A percentile compares a stretch with the other conserved stretches of the same genome.
Conservation (phyloP, 2,888 invertebrate species). For the Helicoverpa assulta region DNA sequence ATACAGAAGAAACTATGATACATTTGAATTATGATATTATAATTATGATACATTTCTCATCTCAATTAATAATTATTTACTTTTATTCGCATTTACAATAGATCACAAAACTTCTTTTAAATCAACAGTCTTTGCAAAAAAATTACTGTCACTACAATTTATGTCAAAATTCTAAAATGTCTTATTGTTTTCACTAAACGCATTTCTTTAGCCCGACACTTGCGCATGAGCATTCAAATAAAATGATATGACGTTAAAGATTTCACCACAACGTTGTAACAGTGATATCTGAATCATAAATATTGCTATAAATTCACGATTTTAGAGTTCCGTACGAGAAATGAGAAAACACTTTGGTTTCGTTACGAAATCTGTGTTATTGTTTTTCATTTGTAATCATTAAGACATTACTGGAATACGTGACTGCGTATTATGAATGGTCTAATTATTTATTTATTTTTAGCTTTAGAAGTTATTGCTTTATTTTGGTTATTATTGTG, state of each 20-base stretch:
- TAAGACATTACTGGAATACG: conserved; percentile 5
- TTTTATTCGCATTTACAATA: neutral
- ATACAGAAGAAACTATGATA: neutral
- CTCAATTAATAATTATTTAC: neutral
- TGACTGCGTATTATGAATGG: neutral
- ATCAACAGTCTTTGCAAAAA: neutral
- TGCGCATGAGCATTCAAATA: conserved; percentile 46
- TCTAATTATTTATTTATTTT: neutral
- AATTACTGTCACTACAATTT: conserved; percentile 9
- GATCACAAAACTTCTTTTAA: neutral
- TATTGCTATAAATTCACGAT: conserved; percentile 20
- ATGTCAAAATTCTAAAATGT: conserved; percentile 19
- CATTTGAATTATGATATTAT: too few species aligned
- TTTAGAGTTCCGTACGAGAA: conserved; percentile 17
- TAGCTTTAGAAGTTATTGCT: neutral
- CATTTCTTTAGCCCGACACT: conserved; percentile 30
- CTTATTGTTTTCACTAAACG: conserved; percentile 33
- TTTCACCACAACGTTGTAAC: conserved; percentile 59
- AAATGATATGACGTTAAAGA: conserved; percentile 56
- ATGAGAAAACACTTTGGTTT: conserved; percentile 8
- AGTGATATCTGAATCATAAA: conserved; percentile 42
- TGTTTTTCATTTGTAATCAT: conserved; percentile 7
- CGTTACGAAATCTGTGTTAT: conserved; percentile 14
- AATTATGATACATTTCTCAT: neutral
- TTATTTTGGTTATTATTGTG: neutral